Base-by-base conservation (phyloP, 2,113 vertebrate species). In the Psephotus haematonotus region DNA sequence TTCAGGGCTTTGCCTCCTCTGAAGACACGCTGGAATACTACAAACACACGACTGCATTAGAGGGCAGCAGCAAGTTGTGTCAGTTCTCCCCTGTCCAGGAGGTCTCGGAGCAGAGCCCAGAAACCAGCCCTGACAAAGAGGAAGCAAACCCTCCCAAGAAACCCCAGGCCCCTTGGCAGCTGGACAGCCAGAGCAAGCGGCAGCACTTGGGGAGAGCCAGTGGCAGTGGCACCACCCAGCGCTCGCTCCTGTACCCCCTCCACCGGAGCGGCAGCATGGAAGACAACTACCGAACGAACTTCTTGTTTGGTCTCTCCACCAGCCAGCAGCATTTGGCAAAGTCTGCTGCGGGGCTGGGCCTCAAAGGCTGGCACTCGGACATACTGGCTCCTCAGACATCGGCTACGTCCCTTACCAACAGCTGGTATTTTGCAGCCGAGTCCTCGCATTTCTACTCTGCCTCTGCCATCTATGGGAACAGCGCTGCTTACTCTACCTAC, bases 361-460 rank as follows among this genome's bases (percentile, higher is more conserved):
- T 99, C 55, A 99, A 99, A 70, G 99, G 99, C 95, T 99, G 99
- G 99, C 99, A 99, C 97, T 99, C 99, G 0, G 99, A 99, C 96
- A 99, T 99, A 97, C 90, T 99, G 95, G 98, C 99, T 13, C 98
- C 99, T 22, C 98, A 97, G 92, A 96, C 98, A 7, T 97, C 98
- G 0, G 91, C 98, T 15, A 77, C 98, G 7, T 97, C 98, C 39
- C 96, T 99, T 44, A 91, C 98, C 27, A 98, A 97, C 22, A 98
- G 99, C 90, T 99, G 99, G 99, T 99, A 99, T 96, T 98, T 99
- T 35, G 97, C 99, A 13, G 52, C 99, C 0, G 99, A 99, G 57
- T 97, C 98, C 28, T 97, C 99, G 0, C 98, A 95, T 72, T 99
- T 99, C 97, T 99, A 98, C 96, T 98, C 99, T 4, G 98, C 98